These are phyloP conservation scores for Oophaga pumilio DNA, from an alignment of 2,113 vertebrate species.

Conservation along the genomic window DNA sequence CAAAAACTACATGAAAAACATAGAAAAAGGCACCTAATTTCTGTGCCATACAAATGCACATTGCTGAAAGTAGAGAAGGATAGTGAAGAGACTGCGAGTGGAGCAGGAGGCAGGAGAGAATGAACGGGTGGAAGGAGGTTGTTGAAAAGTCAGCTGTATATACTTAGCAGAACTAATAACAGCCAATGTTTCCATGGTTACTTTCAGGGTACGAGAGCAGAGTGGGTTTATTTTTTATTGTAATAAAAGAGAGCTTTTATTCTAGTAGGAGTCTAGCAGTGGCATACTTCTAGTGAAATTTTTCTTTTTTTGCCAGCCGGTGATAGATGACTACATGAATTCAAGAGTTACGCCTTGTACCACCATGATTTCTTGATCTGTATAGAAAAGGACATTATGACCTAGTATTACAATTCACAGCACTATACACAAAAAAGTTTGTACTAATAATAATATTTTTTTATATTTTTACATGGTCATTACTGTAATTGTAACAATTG, in stretches of 20 bases:
- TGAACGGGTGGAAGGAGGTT: constrained; percentile 11
- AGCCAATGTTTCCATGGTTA: constrained; percentile 77
- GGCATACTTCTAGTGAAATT: constrained; percentile 54
- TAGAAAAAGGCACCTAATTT: not conserved
- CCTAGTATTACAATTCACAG: not conserved
- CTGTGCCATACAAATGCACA: not conserved
- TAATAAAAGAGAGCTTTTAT: constrained; percentile 62
- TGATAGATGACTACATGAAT: constrained; percentile 46
- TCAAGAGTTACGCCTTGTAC: not conserved
- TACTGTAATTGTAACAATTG: not conserved
- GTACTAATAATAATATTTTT: not conserved
- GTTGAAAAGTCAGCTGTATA: constrained; percentile 60
- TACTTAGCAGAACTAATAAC: constrained; percentile 63
- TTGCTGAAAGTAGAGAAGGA: not conserved
- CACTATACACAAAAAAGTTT: not conserved
- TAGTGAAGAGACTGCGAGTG: not conserved
- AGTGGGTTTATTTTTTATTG: constrained; percentile 59
- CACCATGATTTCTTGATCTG: not conserved
- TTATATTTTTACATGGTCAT: not conserved
- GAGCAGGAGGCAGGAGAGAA: not conserved
- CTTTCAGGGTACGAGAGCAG: constrained; percentile 64
- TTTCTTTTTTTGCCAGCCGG: constrained; percentile 42
- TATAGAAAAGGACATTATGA: constrained; percentile 21
- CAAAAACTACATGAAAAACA: not conserved
- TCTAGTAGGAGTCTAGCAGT: constrained; percentile 63